Base-by-base conservation (phyloP, 37 sponge, comb jelly and placozoan genomes). In the Aplysina aerophoba region DNA sequence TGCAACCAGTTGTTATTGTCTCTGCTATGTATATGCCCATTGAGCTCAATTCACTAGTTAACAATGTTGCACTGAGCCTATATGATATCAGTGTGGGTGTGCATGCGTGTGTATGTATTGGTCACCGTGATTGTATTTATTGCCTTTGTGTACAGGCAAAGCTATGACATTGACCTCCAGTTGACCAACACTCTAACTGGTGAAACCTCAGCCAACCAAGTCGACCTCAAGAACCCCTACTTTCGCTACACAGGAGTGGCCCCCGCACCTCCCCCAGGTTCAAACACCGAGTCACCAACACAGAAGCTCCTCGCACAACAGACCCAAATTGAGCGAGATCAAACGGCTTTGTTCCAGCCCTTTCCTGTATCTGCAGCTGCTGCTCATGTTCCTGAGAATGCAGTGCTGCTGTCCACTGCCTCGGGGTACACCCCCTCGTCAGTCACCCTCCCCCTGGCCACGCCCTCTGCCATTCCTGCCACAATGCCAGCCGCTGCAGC, bases 211-310 rank as follows among this genome's bases (percentile, higher is more conserved):
- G 67, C 24, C 11, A 86, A 87, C 67, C 55, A 82, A 0, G 78
- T 94, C 30, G 99, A 99, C 80, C 91, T 99, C 71, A 99, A 99
- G 95, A 99, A 99, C 73, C 97, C 99, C 14, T 94, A 89, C 84
- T 99, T 96, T 85, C 92, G 99, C 33, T 99, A 99, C 93, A 91
- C 92, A 68, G 90, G 90, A 15, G 31, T 60, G 0, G 31, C 84
- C 14, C 88, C 95, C 71, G 85, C 61, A 15, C 68, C 90, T 8
- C 90, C 95, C 15, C 92, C 97, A 12, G 97, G 92, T 1, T 68
- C 80, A 16, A 12, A 75, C 37, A 53, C 16, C 3, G 78, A 75
- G n/a, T 75, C 78, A 50, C 78, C 78, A 50, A 24, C 78, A 22
- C 41, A 75, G 78, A 75, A 75, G 53, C 37, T 75, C 11, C 38